Conservation (phyloP, 2,888 invertebrate genomes). For the Hirudinaria manillensis region DNA sequence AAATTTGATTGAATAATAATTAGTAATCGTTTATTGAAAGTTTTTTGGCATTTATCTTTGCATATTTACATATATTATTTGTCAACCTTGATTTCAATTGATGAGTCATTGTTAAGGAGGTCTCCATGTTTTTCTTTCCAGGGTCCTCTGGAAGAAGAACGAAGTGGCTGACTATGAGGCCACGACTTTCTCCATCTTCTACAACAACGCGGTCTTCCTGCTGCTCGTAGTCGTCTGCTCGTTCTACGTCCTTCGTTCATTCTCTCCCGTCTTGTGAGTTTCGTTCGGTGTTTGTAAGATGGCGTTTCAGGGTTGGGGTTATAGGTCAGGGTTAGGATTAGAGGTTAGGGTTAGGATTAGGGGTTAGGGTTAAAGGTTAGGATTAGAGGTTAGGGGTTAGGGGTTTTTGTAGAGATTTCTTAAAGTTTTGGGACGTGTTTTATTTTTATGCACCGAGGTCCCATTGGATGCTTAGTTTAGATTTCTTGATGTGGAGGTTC, state of each 20-base stretch:
- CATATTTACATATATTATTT: too few species aligned
- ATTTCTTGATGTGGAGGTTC: neutral
- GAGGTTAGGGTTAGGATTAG: too few species aligned
- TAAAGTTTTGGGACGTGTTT: neutral
- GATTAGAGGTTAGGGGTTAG: too few species aligned
- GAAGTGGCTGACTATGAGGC: constrained; percentile 99
- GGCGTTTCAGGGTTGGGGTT: too few species aligned
- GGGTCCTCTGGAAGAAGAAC: constrained; percentile 98
- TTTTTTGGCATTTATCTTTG: too few species aligned
- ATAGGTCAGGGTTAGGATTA: too few species aligned
- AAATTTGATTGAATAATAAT: neutral
- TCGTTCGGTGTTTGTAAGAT: constrained; percentile 46
- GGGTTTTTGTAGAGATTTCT: too few species aligned
- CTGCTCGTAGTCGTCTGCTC: constrained; percentile 85
- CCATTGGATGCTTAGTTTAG: neutral
- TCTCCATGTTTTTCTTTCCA: constrained; percentile 48
- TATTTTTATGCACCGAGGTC: neutral
- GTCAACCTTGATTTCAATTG: too few species aligned
- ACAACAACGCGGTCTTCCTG: constrained; percentile 93
- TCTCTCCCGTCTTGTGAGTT: constrained; percentile 70
- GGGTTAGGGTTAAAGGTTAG: too few species aligned
- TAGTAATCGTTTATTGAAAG: neutral
- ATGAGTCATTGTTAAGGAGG: too few species aligned
- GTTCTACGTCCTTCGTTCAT: constrained; percentile 83
- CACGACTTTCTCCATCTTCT: constrained; percentile 95